phyloP scores from a whole-genome alignment of 2,888 invertebrate genomes.

The Perizoma flavofasciatum region DNA sequence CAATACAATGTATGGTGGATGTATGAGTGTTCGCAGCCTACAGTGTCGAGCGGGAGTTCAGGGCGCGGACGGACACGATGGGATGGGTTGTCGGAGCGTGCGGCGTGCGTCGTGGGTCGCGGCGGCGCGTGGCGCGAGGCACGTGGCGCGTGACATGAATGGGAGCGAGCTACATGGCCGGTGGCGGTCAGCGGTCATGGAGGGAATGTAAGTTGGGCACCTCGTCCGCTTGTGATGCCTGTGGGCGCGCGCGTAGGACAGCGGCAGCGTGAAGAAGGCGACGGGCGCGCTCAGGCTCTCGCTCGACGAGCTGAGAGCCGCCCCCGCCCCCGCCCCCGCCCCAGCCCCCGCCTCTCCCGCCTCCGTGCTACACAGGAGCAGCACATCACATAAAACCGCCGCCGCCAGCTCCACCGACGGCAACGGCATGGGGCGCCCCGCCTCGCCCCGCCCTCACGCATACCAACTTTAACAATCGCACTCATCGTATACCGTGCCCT shows the following conservation, averaged over 20 bases:
- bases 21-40: slow-evolving; percentile 30
- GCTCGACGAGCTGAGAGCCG: slow-evolving; percentile 85
- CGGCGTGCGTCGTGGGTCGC: slow-evolving; percentile 36
- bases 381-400: background rate
- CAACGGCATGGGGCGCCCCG: background rate
- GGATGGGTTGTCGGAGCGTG: slow-evolving; percentile 27
- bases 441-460: background rate
- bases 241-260: slow-evolving; percentile 91
- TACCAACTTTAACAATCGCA: slow-evolving; percentile 7
- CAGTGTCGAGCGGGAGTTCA: slow-evolving; percentile 12
- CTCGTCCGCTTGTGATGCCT: slow-evolving; percentile 92
- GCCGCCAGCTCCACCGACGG: too few relatives aligned
- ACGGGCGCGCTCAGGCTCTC: slow-evolving; percentile 85
- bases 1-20: slow-evolving; percentile 36
- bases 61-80: slow-evolving; percentile 18
- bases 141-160: slow-evolving; percentile 48
- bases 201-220: slow-evolving; percentile 77
- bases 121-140: slow-evolving; percentile 1
- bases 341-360: slow-evolving; percentile 56
- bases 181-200: slow-evolving; percentile 19
- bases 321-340: slow-evolving; percentile 66
- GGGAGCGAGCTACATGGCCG: slow-evolving; percentile 38
- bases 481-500: slow-evolving; percentile 9
- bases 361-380: slow-evolving; percentile 16
- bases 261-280: slow-evolving; percentile 88